A percentile compares a stretch with the other conserved stretches of the same genome.
phyloP scores from a whole-genome alignment of 2,113 vertebrate genomes.

The Dermatemys mawii region DNA sequence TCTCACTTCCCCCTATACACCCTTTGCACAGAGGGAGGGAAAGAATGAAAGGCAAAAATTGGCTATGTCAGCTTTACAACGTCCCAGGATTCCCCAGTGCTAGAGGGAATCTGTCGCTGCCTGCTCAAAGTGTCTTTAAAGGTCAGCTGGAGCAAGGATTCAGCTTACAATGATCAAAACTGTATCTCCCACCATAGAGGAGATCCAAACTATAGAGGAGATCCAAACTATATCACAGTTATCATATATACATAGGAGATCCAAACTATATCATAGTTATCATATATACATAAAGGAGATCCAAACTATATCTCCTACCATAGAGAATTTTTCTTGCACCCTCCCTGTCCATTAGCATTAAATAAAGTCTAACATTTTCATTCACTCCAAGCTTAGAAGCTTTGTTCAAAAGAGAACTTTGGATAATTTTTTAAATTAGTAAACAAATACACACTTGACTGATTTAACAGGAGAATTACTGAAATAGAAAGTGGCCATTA shows the following conservation, averaged over 20 bases:
- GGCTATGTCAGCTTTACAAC: not conserved
- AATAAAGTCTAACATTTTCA: not conserved
- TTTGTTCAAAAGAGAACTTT: not conserved
- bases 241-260: too few relatives aligned
- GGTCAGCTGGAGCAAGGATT: not conserved
- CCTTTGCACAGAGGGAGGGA: not conserved
- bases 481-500: conserved; percentile 12
- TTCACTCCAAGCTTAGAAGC: not conserved
- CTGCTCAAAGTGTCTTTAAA: not conserved
- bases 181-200: not conserved
- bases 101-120: not conserved
- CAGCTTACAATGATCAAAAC: not conserved
- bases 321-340: not conserved
- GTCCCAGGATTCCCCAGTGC: not conserved
- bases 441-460: not conserved
- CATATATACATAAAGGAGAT: too few relatives aligned
- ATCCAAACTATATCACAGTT: too few relatives aligned
- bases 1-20: not conserved
- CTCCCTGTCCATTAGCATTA: conserved; percentile 7
- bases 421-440: conserved; percentile 1
- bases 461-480: accelerated
- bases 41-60: not conserved
- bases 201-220: too few relatives aligned
- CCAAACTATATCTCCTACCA: not conserved
- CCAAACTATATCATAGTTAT: too few relatives aligned